Conservation (phyloP, 1,140 invertebrate genomes). For the Trichonephila inaurata region DNA sequence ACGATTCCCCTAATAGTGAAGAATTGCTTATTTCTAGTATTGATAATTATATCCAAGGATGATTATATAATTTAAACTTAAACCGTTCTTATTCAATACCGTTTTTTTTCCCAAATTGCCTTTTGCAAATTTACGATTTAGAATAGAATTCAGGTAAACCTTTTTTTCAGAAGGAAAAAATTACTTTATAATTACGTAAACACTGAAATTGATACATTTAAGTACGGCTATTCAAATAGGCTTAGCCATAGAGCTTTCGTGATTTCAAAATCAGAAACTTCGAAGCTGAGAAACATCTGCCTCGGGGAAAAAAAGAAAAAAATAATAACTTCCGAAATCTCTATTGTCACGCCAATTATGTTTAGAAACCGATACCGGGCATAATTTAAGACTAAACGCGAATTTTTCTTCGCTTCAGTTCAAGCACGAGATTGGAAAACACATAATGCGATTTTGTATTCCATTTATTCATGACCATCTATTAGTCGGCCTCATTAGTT, state of each 20-base stretch:
- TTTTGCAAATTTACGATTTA: neutral
- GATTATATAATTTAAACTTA: no score
- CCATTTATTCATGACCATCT: conserved; percentile 40
- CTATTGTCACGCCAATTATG: conserved; percentile 5
- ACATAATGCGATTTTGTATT: conserved; percentile 14
- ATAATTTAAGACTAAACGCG: conserved; percentile 38
- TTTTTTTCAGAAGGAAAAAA: neutral
- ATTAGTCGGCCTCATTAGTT: conserved; percentile 38
- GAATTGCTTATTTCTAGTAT: no score
- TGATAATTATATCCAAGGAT: no score
- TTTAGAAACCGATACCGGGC: conserved; percentile 18
- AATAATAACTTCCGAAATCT: neutral
- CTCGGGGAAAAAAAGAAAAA: neutral
- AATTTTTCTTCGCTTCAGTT: neutral
- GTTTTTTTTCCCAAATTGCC: no score
- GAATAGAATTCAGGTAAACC: neutral
- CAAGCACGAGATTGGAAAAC: neutral
- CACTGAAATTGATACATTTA: neutral
- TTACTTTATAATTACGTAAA: conserved; percentile 24
- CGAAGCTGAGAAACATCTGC: neutral
- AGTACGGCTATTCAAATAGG: conserved; percentile 1
- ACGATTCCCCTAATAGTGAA: no score
- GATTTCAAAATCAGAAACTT: conserved; percentile 21
- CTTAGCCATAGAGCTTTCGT: conserved; percentile 3
- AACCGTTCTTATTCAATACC: no score